Base-by-base conservation (phyloP, 2,888 invertebrate genomes). In the Girardia tigrina region DNA sequence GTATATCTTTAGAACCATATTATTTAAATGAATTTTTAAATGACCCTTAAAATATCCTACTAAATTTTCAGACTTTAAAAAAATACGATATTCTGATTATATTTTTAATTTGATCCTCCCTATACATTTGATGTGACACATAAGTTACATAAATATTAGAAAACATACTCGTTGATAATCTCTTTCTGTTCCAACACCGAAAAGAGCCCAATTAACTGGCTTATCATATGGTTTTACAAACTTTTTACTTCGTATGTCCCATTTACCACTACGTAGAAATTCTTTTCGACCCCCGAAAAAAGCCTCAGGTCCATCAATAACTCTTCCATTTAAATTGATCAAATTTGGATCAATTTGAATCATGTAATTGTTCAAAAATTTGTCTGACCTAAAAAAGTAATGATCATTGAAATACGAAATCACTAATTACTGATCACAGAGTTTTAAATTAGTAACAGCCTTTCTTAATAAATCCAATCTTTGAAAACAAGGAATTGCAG, bases 401-500 rank as follows among this genome's bases (percentile, higher is more conserved):
- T 36, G 8, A 36, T 12, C 36, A 36, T 36, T 16, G 16, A 36
- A 36, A 12, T 36, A 16, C 12, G 12, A 16, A 36, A 36, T 36
- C 8, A 36, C 16, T 36, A 36, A 8, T 36, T 36, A 36, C 36
- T 36, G 8, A 16, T 36, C 16, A 12, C 56, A n/a, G n/a, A 56
- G n/a, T 8, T 16, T 4, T 2, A 56, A 16, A 56, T 4, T 12
- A 2, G 4, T 56, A 2, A 56, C 23, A 20, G 56, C 56, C 1
- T 27, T 72, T n/a, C 71, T 26, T 2, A 75, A 4, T 26, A 1
- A 28, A n/a, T 75, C 2, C 26, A 69, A 26, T 73, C 75, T 72
- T 27, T 75, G 12, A 70, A 73, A 74, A 16, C 28, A 27, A 27
- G 75, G 75, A 29, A 75, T 56, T 20, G 75, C 75, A 28, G 75